A percentile compares a stretch with the other conserved stretches of the same genome.
Conservation (phyloP, 2,113 vertebrate genomes). For the Stegostoma tigrinum region DNA sequence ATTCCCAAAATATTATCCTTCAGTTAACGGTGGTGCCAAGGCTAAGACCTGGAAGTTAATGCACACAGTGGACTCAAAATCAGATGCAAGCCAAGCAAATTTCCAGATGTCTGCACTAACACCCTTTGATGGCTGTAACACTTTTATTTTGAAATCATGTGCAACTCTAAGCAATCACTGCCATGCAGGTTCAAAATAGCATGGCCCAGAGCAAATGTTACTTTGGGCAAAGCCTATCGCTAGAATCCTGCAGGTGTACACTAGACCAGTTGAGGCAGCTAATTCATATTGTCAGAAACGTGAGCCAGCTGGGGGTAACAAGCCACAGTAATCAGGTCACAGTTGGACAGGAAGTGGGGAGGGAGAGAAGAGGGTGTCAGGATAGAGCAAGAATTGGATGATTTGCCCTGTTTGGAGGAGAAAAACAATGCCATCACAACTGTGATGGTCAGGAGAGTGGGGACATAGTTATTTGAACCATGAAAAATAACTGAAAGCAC, state of each 20-base stretch:
- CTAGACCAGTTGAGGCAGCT: not conserved
- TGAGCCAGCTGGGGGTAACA: not conserved
- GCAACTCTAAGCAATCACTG: not conserved
- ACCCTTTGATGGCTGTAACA: not conserved
- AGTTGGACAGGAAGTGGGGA: not conserved
- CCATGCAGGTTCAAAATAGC: not conserved
- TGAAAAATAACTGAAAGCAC: not conserved
- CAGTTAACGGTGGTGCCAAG: not conserved
- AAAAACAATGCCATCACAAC: not conserved
- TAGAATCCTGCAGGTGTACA: not conserved
- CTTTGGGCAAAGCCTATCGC: not conserved
- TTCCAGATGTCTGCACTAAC: not conserved
- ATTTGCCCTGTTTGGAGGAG: not conserved
- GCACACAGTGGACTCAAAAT: not conserved
- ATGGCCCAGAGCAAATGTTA: not conserved
- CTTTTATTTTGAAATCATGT: not conserved
- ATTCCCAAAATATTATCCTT: not conserved
- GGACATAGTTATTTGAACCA: not conserved
- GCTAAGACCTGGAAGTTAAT: not conserved
- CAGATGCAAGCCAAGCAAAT: not conserved
- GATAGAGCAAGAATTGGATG: not conserved
- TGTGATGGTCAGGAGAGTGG: too few relatives aligned
- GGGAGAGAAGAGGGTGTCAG: not conserved
- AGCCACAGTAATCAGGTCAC: not conserved
- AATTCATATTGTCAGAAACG: not conserved